These are phyloP conservation scores for Melanocharis versteri DNA, from an alignment of 2,113 vertebrate genomes.

Conservation along the genomic window DNA sequence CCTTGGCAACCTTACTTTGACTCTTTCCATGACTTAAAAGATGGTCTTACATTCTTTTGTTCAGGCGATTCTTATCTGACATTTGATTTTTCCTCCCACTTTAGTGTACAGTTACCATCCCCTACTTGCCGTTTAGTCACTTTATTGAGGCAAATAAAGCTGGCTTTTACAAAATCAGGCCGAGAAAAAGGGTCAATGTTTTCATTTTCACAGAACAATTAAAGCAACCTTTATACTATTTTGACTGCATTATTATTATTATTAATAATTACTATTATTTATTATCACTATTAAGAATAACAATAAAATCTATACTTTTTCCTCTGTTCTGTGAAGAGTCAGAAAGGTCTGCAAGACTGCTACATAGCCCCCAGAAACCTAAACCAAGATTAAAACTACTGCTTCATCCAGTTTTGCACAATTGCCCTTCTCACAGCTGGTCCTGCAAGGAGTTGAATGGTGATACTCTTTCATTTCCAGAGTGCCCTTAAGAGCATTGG, in stretches of 20 bases:
- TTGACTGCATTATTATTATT: neutral
- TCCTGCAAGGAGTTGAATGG: neutral
- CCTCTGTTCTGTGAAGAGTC: neutral
- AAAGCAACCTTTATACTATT: neutral
- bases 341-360: neutral
- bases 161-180: neutral
- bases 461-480: neutral
- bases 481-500: neutral
- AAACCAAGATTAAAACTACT: neutral
- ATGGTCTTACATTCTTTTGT: neutral
- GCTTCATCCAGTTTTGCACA: neutral
- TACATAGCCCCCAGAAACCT: neutral
- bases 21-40: constrained; percentile 5
- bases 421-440: neutral
- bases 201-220: neutral
- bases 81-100: constrained; percentile 28
- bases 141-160: neutral
- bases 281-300: neutral
- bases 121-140: neutral
- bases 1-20: constrained; percentile 24
- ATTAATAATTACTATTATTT: neutral
- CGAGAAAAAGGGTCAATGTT: neutral
- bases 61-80: neutral
- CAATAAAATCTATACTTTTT: neutral
- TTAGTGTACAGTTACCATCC: neutral